Conservation (phyloP, 2,113 vertebrate species). For the rat (Rattus norvegicus) region GRCr8 NC_086035.1:18593001-18593500, state of each 20-base stretch:
- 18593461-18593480: background rate
- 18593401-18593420: background rate
- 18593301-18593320: background rate
- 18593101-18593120: background rate
- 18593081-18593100: background rate
- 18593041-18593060: no score
- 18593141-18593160: background rate
- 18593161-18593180: background rate
- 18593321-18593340: background rate
- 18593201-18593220: background rate
- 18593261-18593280: background rate
- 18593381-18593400: background rate
- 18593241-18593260: background rate
- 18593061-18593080: background rate
- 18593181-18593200: accelerated
- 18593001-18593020: background rate
- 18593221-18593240: background rate
- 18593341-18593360: background rate
- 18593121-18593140: background rate
- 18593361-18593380: background rate
- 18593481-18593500: background rate
- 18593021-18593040: background rate
- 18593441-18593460: background rate
- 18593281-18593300: background rate
- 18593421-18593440: background rate